Percentiles rank a stretch among this genome's conserved stretches.
These are phyloP conservation scores for Graptemys geographica DNA, from an alignment of 2,797 vertebrate species.

Conservation along the genomic window DNA sequence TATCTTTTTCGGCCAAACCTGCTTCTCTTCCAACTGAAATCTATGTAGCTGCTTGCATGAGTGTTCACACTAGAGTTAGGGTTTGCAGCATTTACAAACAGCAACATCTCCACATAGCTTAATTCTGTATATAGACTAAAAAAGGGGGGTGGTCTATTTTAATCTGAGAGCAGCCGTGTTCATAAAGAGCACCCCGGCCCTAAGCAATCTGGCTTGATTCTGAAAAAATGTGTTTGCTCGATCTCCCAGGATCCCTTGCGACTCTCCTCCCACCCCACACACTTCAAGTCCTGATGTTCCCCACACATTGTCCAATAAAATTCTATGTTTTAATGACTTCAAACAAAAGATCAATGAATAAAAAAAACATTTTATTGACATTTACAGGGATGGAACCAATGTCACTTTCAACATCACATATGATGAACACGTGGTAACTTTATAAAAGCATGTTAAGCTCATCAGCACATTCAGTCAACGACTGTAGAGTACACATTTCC, in stretches of 20 bases:
- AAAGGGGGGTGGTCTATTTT: background rate
- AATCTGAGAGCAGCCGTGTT: background rate
- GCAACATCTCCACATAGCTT: background rate
- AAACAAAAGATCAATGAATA: constrained; percentile 4
- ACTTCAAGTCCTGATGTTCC: background rate
- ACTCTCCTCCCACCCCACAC: background rate
- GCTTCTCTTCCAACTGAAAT: background rate
- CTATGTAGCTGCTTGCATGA: background rate
- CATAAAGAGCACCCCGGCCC: background rate
- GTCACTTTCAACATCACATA: constrained; percentile 41
- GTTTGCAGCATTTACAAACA: background rate
- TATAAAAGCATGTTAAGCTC: constrained; percentile 69
- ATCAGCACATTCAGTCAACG: background rate
- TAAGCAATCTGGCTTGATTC: background rate
- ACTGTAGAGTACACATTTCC: background rate
- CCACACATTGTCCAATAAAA: background rate
- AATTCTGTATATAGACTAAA: background rate
- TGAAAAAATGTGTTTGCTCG: background rate
- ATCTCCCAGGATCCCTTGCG: background rate
- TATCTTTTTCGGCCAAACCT: background rate
- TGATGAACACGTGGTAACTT: constrained; percentile 63
- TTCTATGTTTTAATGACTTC: background rate
- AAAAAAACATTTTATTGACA: constrained; percentile 33
- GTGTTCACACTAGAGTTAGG: background rate
- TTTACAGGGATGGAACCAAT: constrained; percentile 35